Evolutionary conservation across 2,797 vertebrate genomes (phyloP).

Genomic region (Poecilia gillii): DNA sequence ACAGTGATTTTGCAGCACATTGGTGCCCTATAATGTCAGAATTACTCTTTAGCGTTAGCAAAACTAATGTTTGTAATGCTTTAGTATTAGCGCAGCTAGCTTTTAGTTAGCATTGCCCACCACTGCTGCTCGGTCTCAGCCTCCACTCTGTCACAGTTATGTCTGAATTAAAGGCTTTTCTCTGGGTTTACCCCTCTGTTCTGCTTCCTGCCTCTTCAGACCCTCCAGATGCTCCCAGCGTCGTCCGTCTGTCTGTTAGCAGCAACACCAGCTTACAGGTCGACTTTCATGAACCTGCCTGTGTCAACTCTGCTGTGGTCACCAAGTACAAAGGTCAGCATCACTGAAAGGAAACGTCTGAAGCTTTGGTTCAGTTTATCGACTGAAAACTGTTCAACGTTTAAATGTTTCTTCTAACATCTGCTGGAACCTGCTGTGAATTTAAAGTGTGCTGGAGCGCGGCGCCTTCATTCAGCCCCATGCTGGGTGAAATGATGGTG

Average conservation of each 20-base stretch:
- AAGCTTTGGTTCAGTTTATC: not conserved
- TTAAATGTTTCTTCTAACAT: not conserved
- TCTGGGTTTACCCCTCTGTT: constrained; percentile 20
- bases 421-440: constrained; percentile 31
- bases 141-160: not conserved
- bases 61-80: not conserved
- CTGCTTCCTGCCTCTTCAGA: constrained; percentile 65
- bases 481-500: constrained; percentile 83
- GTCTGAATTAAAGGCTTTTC: not conserved
- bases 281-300: constrained; percentile 88
- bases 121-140: not conserved
- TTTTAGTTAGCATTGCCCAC: no score
- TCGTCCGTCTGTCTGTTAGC: constrained; percentile 84
- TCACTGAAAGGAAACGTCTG: constrained; percentile 19
- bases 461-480: constrained; percentile 77
- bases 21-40: no score
- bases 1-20: no score
- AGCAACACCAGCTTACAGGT: constrained; percentile 87
- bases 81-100: no score
- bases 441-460: constrained; percentile 88
- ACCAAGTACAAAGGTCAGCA: constrained; percentile 91
- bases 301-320: constrained; percentile 88
- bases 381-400: not conserved
- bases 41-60: not conserved
- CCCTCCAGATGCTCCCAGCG: constrained; percentile 85